phyloP scores from a whole-genome alignment of 2,888 invertebrate genomes.

The Hecatera dysodea region DNA sequence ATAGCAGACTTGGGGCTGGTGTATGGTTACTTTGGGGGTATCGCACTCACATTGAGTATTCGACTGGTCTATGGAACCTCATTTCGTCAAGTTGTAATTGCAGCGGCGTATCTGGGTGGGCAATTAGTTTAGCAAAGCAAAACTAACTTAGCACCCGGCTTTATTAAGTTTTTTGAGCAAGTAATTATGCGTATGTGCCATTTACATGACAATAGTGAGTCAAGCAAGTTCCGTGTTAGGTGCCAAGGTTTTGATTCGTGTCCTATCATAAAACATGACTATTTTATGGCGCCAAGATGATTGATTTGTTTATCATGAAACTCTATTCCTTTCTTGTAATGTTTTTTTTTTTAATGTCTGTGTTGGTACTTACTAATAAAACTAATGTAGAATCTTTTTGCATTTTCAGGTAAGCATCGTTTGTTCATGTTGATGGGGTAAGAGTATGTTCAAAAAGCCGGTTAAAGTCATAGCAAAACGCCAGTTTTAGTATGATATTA shows the following conservation, averaged over 20 bases:
- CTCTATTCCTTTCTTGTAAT: not conserved
- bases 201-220: constrained; percentile 52
- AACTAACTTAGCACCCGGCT: not conserved
- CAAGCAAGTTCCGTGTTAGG: constrained; percentile 34
- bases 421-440: constrained; percentile 4
- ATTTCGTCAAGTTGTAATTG: too few species aligned
- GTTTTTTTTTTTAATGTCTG: not conserved
- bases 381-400: not conserved
- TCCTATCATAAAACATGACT: constrained; percentile 28
- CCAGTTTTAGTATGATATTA: too few species aligned
- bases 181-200: constrained; percentile 9
- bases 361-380: not conserved
- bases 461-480: not conserved
- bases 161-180: not conserved
- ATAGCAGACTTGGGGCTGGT: too few species aligned
- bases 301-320: constrained; percentile 24
- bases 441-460: not conserved
- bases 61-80: too few species aligned
- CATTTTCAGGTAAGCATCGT: constrained; percentile 37
- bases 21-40: too few species aligned
- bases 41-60: too few species aligned
- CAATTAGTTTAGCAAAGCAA: too few species aligned
- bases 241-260: constrained; percentile 34
- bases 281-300: constrained; percentile 23
- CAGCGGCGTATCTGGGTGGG: too few species aligned